phyloP scores from a whole-genome alignment of 1,140 invertebrate genomes.

The Rhyzopertha dominica region DNA sequence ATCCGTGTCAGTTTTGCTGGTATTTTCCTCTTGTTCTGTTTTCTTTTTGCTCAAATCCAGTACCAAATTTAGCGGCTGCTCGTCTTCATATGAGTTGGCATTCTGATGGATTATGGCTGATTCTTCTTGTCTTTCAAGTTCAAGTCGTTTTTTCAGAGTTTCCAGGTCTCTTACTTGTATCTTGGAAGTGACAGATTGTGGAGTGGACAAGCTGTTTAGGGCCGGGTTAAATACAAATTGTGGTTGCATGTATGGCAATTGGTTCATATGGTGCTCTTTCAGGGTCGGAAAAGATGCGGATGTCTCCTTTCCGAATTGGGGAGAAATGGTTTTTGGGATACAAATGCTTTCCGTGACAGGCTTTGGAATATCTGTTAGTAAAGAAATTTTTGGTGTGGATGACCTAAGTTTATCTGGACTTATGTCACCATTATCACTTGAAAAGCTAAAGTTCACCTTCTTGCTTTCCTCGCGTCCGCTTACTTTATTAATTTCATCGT shows the following conservation, averaged over 20 bases:
- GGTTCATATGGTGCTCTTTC: conserved; percentile 3
- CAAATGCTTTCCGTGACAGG: conserved; percentile 18
- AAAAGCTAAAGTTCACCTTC: conserved; percentile 36
- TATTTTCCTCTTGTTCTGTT: conserved; percentile 13
- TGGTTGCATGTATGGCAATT: no score
- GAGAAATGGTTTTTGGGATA: no score
- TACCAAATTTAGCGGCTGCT: conserved; percentile 71
- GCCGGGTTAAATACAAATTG: no score
- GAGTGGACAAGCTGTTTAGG: conserved; percentile 18
- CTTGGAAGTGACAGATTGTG: conserved; percentile 39
- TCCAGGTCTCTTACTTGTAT: conserved; percentile 62
- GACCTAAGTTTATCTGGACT: conserved; percentile 32
- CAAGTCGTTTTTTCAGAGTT: conserved; percentile 51
- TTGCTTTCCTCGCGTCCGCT: conserved; percentile 50
- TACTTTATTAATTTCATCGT: conserved; percentile 60
- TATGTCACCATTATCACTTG: conserved; percentile 26
- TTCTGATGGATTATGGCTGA: background rate
- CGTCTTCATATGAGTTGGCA: no score
- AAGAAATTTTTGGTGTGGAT: conserved; percentile 31
- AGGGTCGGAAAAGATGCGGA: background rate
- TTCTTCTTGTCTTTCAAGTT: conserved; percentile 3
- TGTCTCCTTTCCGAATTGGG: background rate
- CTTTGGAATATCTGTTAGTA: conserved; percentile 21
- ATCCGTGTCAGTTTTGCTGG: conserved; percentile 33
- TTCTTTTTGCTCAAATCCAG: conserved; percentile 84